These are phyloP conservation scores for Hylaeus anthracinus DNA, from an alignment of 1,140 invertebrate genomes.

Conservation along the genomic window DNA sequence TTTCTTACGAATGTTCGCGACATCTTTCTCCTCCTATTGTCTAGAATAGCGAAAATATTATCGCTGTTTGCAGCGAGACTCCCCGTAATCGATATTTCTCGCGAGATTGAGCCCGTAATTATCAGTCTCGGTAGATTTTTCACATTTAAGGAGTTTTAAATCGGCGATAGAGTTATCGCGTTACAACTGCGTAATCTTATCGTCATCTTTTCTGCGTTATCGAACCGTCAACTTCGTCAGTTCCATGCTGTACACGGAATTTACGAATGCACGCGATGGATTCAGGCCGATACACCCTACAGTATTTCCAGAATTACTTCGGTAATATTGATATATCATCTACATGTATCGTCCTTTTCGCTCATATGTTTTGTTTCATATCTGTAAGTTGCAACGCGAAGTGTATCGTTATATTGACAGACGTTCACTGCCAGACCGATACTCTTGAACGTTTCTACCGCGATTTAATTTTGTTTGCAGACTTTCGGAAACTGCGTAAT, in stretches of 20 bases:
- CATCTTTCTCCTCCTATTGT: no score
- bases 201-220: slow-evolving; percentile 27
- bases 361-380: no score
- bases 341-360: neutral
- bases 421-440: no score
- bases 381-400: no score
- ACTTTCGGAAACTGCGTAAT: no score
- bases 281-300: neutral
- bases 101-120: neutral
- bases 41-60: no score
- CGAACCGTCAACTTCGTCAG: slow-evolving; percentile 33
- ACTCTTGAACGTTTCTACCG: no score
- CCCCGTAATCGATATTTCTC: no score
- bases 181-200: slow-evolving; percentile 51
- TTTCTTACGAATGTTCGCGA: no score
- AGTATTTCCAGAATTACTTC: slow-evolving; percentile 1
- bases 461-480: no score
- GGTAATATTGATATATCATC: slow-evolving; percentile 28
- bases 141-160: slow-evolving; percentile 35
- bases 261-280: neutral
- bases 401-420: no score
- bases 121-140: neutral
- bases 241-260: neutral
- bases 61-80: no score
- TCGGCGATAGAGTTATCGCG: slow-evolving; percentile 42